Conservation (phyloP, 2,888 invertebrate genomes). For the Carpatolechia fugitivella region DNA sequence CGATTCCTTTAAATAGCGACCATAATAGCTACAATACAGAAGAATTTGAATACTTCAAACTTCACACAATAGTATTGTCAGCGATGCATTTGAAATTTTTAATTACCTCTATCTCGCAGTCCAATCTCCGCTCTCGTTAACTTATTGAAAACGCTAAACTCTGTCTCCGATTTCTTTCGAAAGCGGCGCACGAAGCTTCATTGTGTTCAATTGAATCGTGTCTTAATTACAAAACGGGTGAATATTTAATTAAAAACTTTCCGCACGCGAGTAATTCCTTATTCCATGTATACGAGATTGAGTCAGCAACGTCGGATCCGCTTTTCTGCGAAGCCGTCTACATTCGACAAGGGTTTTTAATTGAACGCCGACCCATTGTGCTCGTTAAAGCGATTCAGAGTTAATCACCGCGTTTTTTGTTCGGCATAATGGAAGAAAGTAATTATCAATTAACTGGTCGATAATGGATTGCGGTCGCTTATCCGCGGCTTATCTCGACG, state of each 20-base stretch:
- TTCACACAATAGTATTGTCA: constrained; percentile 23
- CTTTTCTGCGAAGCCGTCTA: constrained; percentile 66
- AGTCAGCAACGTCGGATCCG: constrained; percentile 64
- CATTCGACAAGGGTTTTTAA: constrained; percentile 76
- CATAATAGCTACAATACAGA: neutral
- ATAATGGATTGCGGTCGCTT: constrained; percentile 76
- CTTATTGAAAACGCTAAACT: constrained; percentile 42
- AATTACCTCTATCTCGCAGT: constrained; percentile 31
- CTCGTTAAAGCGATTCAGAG: constrained; percentile 75
- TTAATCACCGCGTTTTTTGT: constrained; percentile 76
- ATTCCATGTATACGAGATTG: constrained; percentile 76
- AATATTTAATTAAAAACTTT: constrained; percentile 78
- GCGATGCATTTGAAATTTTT: constrained; percentile 31
- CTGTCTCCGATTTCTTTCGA: constrained; percentile 57
- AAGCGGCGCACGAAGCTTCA: constrained; percentile 56
- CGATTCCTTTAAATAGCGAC: too few relatives aligned
- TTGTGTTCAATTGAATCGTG: constrained; percentile 68
- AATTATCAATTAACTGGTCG: constrained; percentile 77
- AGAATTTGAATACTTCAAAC: constrained; percentile 23
- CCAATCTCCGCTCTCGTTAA: constrained; percentile 28
- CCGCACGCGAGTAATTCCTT: constrained; percentile 75
- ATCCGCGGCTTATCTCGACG: constrained; percentile 68
- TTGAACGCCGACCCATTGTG: constrained; percentile 75
- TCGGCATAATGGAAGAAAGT: constrained; percentile 76
- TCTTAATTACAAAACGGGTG: constrained; percentile 76